Conservation (phyloP, 2,797 vertebrate genomes). For the Borostomias antarcticus region DNA sequence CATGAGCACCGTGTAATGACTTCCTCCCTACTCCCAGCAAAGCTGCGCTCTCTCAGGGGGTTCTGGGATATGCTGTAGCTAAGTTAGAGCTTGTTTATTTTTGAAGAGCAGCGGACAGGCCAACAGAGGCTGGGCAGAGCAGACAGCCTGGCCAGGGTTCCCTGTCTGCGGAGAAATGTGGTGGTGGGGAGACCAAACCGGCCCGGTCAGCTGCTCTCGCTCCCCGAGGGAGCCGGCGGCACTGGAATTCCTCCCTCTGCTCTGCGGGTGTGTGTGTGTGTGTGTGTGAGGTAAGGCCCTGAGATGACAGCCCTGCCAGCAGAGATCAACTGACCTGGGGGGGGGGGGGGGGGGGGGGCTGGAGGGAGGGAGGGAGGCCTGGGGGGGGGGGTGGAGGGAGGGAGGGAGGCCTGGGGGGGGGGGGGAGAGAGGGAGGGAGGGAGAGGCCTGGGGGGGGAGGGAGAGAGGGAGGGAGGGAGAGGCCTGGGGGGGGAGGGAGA, state of each 20-base stretch:
- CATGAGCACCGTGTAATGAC: slow-evolving; percentile 44
- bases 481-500: too few species aligned
- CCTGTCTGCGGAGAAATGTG: background rate
- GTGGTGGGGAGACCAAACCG: slow-evolving; percentile 12
- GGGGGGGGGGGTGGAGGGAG: too few species aligned
- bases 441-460: too few species aligned
- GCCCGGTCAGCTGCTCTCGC: slow-evolving; percentile 19
- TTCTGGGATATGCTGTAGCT: slow-evolving; percentile 21
- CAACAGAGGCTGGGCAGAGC: slow-evolving; percentile 24
- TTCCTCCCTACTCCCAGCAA: slow-evolving; percentile 49
- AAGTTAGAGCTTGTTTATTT: slow-evolving; percentile 28
- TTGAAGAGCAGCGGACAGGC: slow-evolving; percentile 42
- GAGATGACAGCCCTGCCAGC: background rate
- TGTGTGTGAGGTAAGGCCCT: slow-evolving; percentile 4
- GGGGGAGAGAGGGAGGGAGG: too few species aligned
- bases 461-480: too few species aligned
- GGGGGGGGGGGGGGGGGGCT: too few species aligned
- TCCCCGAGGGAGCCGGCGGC: background rate
- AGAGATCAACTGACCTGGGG: slow-evolving; percentile 20
- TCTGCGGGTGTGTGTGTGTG: too few species aligned
- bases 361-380: too few species aligned
- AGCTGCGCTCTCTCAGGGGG: slow-evolving; percentile 44
- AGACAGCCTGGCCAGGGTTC: background rate
- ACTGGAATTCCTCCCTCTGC: slow-evolving; percentile 1
- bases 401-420: too few species aligned